Conservation (phyloP, 2,888 invertebrate genomes). For the Ceraclea dissimilis region DNA sequence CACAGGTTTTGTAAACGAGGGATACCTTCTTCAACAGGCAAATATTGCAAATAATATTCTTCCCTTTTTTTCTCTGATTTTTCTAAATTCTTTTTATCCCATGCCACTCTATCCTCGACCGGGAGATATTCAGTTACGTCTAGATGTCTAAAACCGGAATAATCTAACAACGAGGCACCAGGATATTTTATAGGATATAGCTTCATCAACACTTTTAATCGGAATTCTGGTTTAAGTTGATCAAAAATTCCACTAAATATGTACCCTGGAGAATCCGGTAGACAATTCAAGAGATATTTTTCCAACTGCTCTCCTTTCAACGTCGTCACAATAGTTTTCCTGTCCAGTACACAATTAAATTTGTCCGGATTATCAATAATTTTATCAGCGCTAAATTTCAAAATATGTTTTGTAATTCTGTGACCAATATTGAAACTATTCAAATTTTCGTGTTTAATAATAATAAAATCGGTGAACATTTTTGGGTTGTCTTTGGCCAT, state of each 20-base stretch:
- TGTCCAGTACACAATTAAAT: neutral
- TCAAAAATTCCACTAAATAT: too few relatives aligned
- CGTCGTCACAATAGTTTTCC: constrained; percentile 5
- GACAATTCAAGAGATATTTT: constrained; percentile 1
- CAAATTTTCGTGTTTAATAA: neutral
- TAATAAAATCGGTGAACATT: constrained; percentile 9
- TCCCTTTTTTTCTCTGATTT: constrained; percentile 6
- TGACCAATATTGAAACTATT: neutral
- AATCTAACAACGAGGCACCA: constrained; percentile 12
- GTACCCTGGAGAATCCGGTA: constrained; percentile 3
- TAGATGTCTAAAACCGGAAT: constrained; percentile 1
- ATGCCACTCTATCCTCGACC: constrained; percentile 4
- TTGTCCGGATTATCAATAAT: neutral
- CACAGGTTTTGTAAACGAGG: constrained; percentile 10
- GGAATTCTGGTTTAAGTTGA: constrained; percentile 1
- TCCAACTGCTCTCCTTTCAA: constrained; percentile 19
- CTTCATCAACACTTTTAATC: constrained; percentile 10
- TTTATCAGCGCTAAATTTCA: neutral
- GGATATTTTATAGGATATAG: constrained; percentile 16
- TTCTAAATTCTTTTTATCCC: constrained; percentile 14
- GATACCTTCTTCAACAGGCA: constrained; percentile 12
- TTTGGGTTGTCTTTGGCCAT: constrained; percentile 12
- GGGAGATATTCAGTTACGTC: constrained; percentile 7
- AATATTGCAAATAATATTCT: constrained; percentile 18
- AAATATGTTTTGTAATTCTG: neutral